phyloP scores from a whole-genome alignment of 2,888 invertebrate species.

The Leptinotarsa tumamoca region DNA sequence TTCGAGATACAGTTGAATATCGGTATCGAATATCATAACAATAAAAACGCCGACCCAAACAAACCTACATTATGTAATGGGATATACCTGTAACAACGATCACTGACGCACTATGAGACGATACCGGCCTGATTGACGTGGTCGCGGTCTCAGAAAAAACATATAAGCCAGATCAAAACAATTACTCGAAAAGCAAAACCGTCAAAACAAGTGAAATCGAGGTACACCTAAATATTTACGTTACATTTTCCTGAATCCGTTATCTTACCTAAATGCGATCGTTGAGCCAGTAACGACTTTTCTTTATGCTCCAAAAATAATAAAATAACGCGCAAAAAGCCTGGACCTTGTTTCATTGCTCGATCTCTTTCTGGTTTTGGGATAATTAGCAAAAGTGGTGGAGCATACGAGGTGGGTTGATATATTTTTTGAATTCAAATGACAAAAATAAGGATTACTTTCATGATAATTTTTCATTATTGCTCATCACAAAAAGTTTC shows the following conservation, averaged over 20 bases:
- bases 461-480: too few species aligned
- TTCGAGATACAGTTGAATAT: background rate
- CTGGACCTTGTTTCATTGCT: background rate
- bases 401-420: background rate
- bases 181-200: constrained; percentile 17
- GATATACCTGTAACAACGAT: background rate
- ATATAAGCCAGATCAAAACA: constrained; percentile 3
- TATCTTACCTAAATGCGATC: constrained; percentile 1
- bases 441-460: too few species aligned
- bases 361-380: constrained; percentile 4
- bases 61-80: background rate
- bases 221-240: constrained; percentile 15
- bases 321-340: background rate
- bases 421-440: background rate
- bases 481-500: too few species aligned
- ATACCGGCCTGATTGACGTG: background rate
- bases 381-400: background rate
- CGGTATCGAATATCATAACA: background rate
- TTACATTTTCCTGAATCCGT: constrained; percentile 12
- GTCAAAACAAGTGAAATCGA: constrained; percentile 26
- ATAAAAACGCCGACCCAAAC: background rate
- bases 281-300: constrained; percentile 4
- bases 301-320: constrained; percentile 6
- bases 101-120: background rate
- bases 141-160: constrained; percentile 1